These are phyloP conservation scores for Pogoniulus pusillus DNA, from an alignment of 2,797 vertebrate genomes.

Conservation along the genomic window DNA sequence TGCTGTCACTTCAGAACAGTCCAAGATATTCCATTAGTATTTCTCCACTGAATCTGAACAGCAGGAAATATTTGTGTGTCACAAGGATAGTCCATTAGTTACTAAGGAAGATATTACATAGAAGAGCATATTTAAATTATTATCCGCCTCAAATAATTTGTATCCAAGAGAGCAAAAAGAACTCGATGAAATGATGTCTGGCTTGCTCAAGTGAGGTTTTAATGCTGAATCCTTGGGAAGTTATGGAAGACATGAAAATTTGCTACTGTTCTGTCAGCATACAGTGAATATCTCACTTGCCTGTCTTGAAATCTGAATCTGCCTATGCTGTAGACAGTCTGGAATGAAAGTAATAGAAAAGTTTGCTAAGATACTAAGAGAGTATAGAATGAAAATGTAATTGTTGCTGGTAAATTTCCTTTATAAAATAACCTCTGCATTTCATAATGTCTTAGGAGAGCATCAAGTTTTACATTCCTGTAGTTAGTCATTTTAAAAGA, in stretches of 20 bases:
- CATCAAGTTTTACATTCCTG: neutral
- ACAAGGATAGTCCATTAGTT: conserved; percentile 41
- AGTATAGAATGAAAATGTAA: neutral
- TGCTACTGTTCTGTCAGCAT: conserved; percentile 28
- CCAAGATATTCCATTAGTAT: conserved; percentile 13
- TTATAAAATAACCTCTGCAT: neutral
- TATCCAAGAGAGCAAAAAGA: conserved; percentile 2
- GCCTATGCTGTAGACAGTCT: neutral
- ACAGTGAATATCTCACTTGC: neutral
- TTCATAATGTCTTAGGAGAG: neutral
- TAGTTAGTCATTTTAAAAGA: neutral
- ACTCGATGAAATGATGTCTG: conserved; percentile 2
- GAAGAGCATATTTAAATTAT: neutral
- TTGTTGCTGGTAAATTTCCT: neutral
- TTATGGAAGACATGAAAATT: conserved; percentile 27
- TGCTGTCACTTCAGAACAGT: neutral
- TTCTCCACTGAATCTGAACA: neutral
- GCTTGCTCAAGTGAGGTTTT: neutral
- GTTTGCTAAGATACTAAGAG: neutral
- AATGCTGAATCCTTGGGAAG: conserved; percentile 5
- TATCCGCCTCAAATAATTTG: neutral
- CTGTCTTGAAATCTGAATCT: conserved; percentile 8
- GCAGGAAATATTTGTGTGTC: conserved; percentile 53
- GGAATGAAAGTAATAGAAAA: neutral
- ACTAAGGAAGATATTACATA: conserved; percentile 46